Base-by-base conservation (phyloP, 2,797 vertebrate species). In the Orestias chungarensis region DNA sequence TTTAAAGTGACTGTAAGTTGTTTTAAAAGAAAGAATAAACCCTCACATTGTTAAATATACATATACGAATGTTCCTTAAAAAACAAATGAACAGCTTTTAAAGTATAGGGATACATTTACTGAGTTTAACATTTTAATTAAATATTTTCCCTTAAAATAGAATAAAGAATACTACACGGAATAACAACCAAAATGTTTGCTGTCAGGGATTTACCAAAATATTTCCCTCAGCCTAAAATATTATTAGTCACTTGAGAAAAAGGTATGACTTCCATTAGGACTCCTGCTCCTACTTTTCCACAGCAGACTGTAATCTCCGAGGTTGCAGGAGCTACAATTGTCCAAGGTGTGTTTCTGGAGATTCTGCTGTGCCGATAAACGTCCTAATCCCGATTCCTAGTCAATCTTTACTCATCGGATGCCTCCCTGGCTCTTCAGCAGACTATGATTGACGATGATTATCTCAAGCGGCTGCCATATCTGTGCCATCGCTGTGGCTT, bases 371-470 rank as follows among this genome's bases (percentile, higher is more conserved):
- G 35, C 75, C 66, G 87, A 92, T 91, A 92, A 91, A 81, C 69
- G 92, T 86, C 84, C 81, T 90, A 90, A 92, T 91, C 91, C 89
- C 70, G 85, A 90, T 91, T 90, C 81, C 73, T 84, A 81, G 86
- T 85, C 81, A 91, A 89, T 89, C 80, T 89, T 78, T 81, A 78
- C 83, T 84, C 87, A 91, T 91, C 82, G 80, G 87, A 81, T 75
- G 88, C 80, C 89, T 90, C 79, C 75, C 35, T 77, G 82, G 78
- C 86, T 92, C 89, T 86, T 83, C 90, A 86, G 90, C 82, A 42
- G 82, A 70, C 76, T 64, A 67, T 86, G 83, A 91, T 89, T 89
- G 92, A 82, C 87, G 73, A 88, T 89, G 84, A 88, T 88, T 91
- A 93, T 92, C 91, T 89, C 68, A 81, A 86, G 84, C 78, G 62